Percentiles rank a stretch among this genome's conserved stretches.
These are phyloP conservation scores for Ophioninae sp. DNA, from an alignment of 2,888 invertebrate species.

Conservation along the genomic window DNA sequence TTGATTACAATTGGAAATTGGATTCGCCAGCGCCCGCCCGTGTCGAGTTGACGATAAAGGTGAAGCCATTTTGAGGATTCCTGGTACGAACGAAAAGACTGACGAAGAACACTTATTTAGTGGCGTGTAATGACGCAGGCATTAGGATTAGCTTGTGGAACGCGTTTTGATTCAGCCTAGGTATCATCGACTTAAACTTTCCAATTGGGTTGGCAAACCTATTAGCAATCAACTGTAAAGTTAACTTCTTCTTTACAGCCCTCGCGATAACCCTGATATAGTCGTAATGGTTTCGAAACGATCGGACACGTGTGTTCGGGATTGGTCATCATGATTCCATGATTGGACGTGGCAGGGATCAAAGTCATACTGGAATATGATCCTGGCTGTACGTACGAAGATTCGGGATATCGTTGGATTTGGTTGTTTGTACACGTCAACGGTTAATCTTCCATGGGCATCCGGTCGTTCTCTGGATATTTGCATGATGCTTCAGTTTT, in stretches of 20 bases:
- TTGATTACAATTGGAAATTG: background rate
- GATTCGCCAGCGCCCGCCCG: background rate
- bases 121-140: too few relatives aligned
- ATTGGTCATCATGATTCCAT: constrained; percentile 39
- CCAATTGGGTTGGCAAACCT: background rate
- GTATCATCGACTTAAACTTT: background rate
- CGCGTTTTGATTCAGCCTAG: background rate
- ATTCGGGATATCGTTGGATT: background rate
- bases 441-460: constrained; percentile 25
- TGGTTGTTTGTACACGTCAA: background rate
- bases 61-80: background rate
- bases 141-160: background rate
- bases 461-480: constrained; percentile 39
- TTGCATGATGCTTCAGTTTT: constrained; percentile 41
- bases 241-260: too few relatives aligned
- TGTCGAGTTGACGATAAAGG: too few relatives aligned
- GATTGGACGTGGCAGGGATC: constrained; percentile 51
- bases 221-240: too few relatives aligned
- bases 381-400: constrained; percentile 26
- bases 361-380: constrained; percentile 2
- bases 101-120: background rate
- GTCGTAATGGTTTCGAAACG: background rate
- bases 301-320: constrained; percentile 1
- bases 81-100: background rate
- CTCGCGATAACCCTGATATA: background rate